These are phyloP conservation scores for Actinia equina DNA, from an alignment of 64 coral and sea anemone genomes.

Conservation along the genomic window DNA sequence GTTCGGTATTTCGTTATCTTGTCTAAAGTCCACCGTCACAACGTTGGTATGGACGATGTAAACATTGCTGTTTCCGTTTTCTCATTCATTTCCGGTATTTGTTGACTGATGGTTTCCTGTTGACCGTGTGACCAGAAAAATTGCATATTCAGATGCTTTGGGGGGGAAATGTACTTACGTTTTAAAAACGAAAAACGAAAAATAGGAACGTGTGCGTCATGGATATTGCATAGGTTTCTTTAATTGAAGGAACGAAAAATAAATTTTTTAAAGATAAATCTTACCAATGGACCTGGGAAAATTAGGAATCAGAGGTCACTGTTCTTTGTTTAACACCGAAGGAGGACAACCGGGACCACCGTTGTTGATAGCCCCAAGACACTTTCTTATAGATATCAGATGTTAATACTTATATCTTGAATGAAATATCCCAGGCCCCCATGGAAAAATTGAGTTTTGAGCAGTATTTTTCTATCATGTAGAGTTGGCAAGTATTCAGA, in stretches of 20 bases:
- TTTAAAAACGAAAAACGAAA: background rate
- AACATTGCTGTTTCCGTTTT: constrained; percentile 35
- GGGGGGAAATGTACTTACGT: background rate
- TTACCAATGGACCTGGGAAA: background rate
- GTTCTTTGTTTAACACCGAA: constrained; percentile 9
- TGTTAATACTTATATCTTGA: constrained; percentile 9
- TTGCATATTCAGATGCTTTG: constrained; percentile 3
- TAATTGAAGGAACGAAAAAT: background rate
- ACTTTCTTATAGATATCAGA: constrained; percentile 4
- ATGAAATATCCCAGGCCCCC: background rate
- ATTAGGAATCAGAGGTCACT: constrained; percentile 9
- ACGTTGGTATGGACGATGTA: constrained; percentile 28
- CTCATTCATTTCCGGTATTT: constrained; percentile 28
- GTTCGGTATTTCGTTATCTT: constrained; percentile 23
- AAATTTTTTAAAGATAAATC: background rate
- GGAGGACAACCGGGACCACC: background rate
- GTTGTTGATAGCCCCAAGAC: constrained; percentile 14
- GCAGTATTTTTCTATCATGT: background rate
- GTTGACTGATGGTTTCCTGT: constrained; percentile 39
- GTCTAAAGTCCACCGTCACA: constrained; percentile 10
- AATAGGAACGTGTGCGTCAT: background rate
- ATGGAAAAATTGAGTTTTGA: background rate
- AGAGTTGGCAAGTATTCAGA: background rate
- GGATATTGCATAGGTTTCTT: background rate
- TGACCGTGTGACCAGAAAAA: constrained; percentile 13